Conservation (phyloP, 2,797 vertebrate genomes). For the Epinephelus awoara region DNA sequence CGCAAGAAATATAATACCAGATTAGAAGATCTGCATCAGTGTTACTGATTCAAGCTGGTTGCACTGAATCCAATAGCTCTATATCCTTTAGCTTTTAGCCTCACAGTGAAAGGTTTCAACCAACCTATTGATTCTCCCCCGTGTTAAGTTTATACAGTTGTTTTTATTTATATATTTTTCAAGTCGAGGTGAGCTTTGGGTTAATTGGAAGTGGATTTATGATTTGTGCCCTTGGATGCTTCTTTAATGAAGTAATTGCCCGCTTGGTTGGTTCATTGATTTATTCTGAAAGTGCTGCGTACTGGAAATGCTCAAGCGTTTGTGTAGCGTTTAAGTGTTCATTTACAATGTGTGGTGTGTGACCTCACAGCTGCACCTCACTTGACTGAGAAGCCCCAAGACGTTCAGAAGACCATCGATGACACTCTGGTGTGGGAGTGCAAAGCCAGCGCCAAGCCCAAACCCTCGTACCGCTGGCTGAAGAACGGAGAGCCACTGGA, state of each 20-base stretch:
- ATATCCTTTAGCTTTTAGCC: slow-evolving; percentile 16
- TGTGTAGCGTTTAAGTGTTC: slow-evolving; percentile 35
- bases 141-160: slow-evolving; percentile 18
- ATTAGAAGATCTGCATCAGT: slow-evolving; percentile 24
- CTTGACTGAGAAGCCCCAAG: slow-evolving; percentile 90
- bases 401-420: slow-evolving; percentile 91
- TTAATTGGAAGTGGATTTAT: slow-evolving; percentile 78
- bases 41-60: neutral
- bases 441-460: slow-evolving; percentile 92
- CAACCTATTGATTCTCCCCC: slow-evolving; percentile 27
- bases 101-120: slow-evolving; percentile 7
- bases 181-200: slow-evolving; percentile 59
- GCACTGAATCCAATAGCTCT: neutral
- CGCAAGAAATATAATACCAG: neutral
- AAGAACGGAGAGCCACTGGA: slow-evolving; percentile 93
- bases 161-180: slow-evolving; percentile 60
- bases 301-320: slow-evolving; percentile 43
- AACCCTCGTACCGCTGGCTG: slow-evolving; percentile 94
- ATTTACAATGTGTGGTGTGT: slow-evolving; percentile 57
- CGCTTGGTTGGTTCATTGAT: slow-evolving; percentile 75
- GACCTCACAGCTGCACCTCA: slow-evolving; percentile 89
- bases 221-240: slow-evolving; percentile 70
- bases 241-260: slow-evolving; percentile 75
- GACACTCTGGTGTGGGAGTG: slow-evolving; percentile 94
- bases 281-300: slow-evolving; percentile 58